Conservation (phyloP, 2,797 vertebrate species). For the Neosilurus mollespiculum region DNA sequence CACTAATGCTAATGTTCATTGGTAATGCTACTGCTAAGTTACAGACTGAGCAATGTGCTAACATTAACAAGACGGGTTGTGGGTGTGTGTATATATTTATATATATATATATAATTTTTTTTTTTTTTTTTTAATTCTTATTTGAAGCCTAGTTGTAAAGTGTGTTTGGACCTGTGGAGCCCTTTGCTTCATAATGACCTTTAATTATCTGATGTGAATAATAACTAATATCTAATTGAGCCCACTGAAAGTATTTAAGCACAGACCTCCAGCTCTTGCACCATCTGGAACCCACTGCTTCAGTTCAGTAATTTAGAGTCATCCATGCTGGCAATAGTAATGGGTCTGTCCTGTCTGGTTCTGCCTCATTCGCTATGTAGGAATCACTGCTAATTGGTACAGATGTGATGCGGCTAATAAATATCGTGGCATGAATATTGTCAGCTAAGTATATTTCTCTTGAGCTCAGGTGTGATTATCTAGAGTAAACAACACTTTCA, state of each 20-base stretch:
- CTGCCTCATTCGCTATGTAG: background rate
- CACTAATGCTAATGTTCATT: too few relatives aligned
- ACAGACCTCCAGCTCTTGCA: slow-evolving; percentile 13
- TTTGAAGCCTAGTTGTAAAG: slow-evolving; percentile 1
- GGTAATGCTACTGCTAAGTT: background rate
- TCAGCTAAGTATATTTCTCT: background rate
- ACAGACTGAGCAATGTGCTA: slow-evolving; percentile 8
- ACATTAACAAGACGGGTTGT: background rate
- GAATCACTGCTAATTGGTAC: slow-evolving; percentile 1
- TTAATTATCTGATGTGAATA: slow-evolving; percentile 15
- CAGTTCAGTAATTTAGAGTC: slow-evolving; percentile 9
- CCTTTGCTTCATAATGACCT: background rate
- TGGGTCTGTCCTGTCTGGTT: background rate
- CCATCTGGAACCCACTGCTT: slow-evolving; percentile 18
- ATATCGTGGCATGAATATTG: background rate
- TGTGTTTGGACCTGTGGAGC: background rate
- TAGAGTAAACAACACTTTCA: background rate
- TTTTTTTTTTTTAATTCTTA: background rate
- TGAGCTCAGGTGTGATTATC: background rate
- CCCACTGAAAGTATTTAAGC: slow-evolving; percentile 30
- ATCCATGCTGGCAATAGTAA: background rate
- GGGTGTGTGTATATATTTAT: too few relatives aligned
- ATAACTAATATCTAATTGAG: slow-evolving; percentile 41
- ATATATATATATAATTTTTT: too few relatives aligned
- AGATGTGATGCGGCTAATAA: background rate